Percentiles rank a stretch among this genome's conserved stretches.
phyloP scores from a whole-genome alignment of 2,113 vertebrate species.

The Notarius lentiginosus region DNA sequence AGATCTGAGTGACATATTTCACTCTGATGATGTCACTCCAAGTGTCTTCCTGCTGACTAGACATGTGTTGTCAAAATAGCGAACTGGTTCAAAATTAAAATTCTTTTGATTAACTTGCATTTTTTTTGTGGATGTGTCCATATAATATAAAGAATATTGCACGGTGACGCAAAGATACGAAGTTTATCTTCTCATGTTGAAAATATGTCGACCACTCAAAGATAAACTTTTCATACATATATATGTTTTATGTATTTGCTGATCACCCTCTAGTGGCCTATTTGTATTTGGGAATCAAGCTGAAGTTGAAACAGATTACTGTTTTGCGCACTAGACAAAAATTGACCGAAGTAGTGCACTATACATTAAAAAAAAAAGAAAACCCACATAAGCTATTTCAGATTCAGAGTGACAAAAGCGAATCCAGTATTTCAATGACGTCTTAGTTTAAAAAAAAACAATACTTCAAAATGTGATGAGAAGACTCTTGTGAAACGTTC shows the following conservation, averaged over 20 bases:
- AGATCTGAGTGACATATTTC: too few species aligned
- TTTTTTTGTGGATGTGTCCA: too few species aligned
- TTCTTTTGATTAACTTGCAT: too few species aligned
- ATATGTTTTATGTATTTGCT: not conserved
- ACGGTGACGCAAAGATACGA: too few species aligned
- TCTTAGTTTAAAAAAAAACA: not conserved
- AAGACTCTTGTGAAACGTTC: not conserved
- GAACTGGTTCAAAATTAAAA: too few species aligned
- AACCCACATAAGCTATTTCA: not conserved
- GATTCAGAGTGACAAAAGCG: not conserved
- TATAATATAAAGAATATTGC: too few species aligned
- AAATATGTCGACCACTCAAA: too few species aligned
- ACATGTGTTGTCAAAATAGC: too few species aligned
- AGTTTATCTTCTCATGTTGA: too few species aligned
- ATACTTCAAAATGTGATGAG: not conserved
- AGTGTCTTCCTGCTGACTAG: too few species aligned
- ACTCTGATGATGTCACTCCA: too few species aligned
- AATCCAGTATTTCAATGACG: not conserved
- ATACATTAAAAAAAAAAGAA: not conserved
- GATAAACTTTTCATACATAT: too few species aligned
- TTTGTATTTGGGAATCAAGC: not conserved
- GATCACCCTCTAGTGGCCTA: constrained; percentile 33
- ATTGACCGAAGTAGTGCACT: not conserved
- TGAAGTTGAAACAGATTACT: not conserved
- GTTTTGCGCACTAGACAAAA: not conserved